Evolutionary conservation across 2,888 invertebrate species (phyloP), one percentile per base, ranked within the genome.

Genomic region (Encarsia formosa): DNA sequence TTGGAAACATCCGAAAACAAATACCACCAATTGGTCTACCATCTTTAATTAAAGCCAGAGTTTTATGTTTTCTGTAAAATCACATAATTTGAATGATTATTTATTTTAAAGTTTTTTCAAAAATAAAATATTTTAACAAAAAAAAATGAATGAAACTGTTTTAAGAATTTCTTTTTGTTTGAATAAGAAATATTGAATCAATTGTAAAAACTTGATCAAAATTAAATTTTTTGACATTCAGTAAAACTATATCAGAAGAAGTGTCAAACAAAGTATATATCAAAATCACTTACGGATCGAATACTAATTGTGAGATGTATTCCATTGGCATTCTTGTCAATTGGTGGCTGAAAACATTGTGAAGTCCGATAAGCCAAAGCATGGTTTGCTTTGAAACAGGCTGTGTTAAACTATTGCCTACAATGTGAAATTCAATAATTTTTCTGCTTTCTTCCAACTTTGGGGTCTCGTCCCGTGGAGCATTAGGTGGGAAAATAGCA

Each of bases 241-340:
- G n/a, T n/a, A 11, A 32, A 4, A 3, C 15, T 31, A 4, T 31
- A n/a, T 31, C 6, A n/a, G 4, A 31, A 31, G 11, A 31, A 31
- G 15, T 31, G 6, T 4, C 11, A 31, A 15, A 15, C 6, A 11
- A 6, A 31, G 6, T 31, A n/a, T n/a, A 45, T 49, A 45, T 34
- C 26, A 16, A 18, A 41, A 48, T 55, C 49, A 81, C 86, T 83
- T 74, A 88, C 87, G 88, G 86, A 74, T 98, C 97, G 73, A 97
- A 97, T 1, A 97, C 88, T 42, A 97, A 77, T 63, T 97, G 87
- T 1, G 93, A 93, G 62, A 98, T 96, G 70, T 98, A 98, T 73
- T 96, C 95, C 60, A 92, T 90, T 0, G 97, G 97, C 97, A 99
- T 99, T 69, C 91, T 84, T 0, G 98, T 96, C 54, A 99, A 76